These are phyloP conservation scores for Eledona agricola DNA, from an alignment of 2,888 invertebrate species.

Conservation along the genomic window DNA sequence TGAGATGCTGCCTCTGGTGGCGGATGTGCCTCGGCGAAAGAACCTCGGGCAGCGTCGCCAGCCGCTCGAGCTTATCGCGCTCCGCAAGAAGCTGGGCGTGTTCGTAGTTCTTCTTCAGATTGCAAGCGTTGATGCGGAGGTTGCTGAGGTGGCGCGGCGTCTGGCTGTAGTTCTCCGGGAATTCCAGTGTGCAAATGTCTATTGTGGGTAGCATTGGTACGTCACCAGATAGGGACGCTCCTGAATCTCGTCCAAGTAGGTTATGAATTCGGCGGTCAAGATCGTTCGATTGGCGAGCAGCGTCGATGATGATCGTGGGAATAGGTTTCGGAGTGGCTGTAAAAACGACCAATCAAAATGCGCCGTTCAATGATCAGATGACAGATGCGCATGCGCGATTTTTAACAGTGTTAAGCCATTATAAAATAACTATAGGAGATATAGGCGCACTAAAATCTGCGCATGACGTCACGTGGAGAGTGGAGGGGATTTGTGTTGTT, in stretches of 20 bases:
- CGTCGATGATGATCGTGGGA: conserved; percentile 60
- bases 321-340: conserved; percentile 62
- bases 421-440: too few species aligned
- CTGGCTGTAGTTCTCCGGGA: conserved; percentile 52
- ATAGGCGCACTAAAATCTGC: too few species aligned
- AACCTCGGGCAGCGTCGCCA: conserved; percentile 47
- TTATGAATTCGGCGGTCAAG: conserved; percentile 50
- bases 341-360: conserved; percentile 4
- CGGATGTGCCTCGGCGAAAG: conserved; percentile 51
- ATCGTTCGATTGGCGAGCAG: conserved; percentile 52
- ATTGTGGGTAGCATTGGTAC: conserved; percentile 59
- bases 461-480: too few species aligned
- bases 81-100: conserved; percentile 47
- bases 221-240: conserved; percentile 54
- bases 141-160: conserved; percentile 36
- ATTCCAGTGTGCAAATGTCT: conserved; percentile 61
- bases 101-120: conserved; percentile 51
- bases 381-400: too few species aligned
- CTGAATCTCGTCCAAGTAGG: conserved; percentile 56
- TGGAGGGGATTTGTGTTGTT: too few species aligned
- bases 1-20: conserved; percentile 54
- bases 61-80: conserved; percentile 49
- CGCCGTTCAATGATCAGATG: neutral
- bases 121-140: conserved; percentile 52
- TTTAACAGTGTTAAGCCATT: too few species aligned